Base-by-base conservation (phyloP, 2,888 invertebrate species). In the Carabus problematicus region DNA sequence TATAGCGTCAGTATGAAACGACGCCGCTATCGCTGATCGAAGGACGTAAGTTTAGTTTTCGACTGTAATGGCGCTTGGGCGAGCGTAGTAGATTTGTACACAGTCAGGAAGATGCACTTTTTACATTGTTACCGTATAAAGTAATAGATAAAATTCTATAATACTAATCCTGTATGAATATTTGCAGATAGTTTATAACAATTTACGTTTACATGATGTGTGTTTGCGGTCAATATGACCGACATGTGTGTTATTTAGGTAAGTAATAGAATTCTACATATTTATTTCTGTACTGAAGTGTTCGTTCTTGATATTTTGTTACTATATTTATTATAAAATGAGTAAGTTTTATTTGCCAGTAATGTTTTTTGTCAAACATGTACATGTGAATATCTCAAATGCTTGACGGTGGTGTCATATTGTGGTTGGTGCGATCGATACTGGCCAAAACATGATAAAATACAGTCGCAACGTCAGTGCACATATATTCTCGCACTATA, bases 371-470 rank as follows among this genome's bases (percentile, higher is more conserved):
- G 29, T 66, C 52, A 49, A 64, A 64, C 64, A 59, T 40, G 40
- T 58, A 66, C 66, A 66, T 66, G 39, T 39, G n/a, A 29, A 58
- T 66, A 59, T 66, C 47, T 66, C 19, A 52, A 8, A 49, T 52
- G 49, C 18, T 42, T 16, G 12, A 49, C 40, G 29, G 18, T 16
- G 29, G 18, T 67, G 18, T 63, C 19, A 60, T 67, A 18, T 60
- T 60, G 60, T 54, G 60, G 66, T 56, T 45, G 41, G 59, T 19
- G 29, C 29, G 60, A 67, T 67, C 67, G 67, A 67, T 67, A 67
- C 54, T 40, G 14, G 18, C 60, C 49, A 59, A 66, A 66, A 58
- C 66, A 66, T 66, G 49, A 66, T 66, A 66, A 66, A 59, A 66
- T 66, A 59, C 66, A 66, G 49, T 41, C 45, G 59, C 59, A 59